A percentile compares a stretch with the other conserved stretches of the same genome.
Evolutionary conservation across 2,888 invertebrate genomes (phyloP).

Genomic region (Noctuana brunneofusca): DNA sequence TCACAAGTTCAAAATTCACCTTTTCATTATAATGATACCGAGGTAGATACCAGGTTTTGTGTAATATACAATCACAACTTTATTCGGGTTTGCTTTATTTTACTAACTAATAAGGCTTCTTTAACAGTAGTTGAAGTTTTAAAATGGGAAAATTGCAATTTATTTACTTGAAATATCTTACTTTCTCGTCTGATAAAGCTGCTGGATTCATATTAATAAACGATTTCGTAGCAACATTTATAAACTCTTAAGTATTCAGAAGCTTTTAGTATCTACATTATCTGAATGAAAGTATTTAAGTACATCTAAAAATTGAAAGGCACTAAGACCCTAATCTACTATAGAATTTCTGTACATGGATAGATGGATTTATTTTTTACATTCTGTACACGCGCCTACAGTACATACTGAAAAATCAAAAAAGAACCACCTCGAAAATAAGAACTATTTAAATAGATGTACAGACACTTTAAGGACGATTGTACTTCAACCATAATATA

Average conservation of each 20-base stretch:
- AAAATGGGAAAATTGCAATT: neutral
- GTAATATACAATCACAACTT: conserved; percentile 4
- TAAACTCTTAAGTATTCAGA: conserved; percentile 26
- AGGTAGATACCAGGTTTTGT: conserved; percentile 20
- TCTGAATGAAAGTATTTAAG: conserved; percentile 47
- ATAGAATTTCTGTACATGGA: conserved; percentile 71
- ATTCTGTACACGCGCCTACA: conserved; percentile 18
- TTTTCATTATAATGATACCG: neutral
- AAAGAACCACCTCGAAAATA: neutral
- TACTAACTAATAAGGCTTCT: conserved; percentile 18
- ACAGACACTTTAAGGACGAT: conserved; percentile 33
- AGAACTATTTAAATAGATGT: neutral
- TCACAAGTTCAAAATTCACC: neutral
- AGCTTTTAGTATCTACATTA: conserved; percentile 33
- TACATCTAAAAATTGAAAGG: conserved; percentile 73
- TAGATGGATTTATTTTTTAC: conserved; percentile 43
- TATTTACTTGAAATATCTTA: conserved; percentile 2
- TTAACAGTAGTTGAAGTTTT: conserved; percentile 3
- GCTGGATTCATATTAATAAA: neutral
- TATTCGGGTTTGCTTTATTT: conserved; percentile 27
- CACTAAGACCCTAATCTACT: conserved; percentile 78
- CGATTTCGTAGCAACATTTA: conserved; percentile 9
- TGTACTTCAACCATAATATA: conserved; percentile 38
- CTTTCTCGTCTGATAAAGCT: neutral
- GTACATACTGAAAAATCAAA: conserved; percentile 1